phyloP scores from a whole-genome alignment of 2,888 invertebrate species.

The Crossocerus cetratus region DNA sequence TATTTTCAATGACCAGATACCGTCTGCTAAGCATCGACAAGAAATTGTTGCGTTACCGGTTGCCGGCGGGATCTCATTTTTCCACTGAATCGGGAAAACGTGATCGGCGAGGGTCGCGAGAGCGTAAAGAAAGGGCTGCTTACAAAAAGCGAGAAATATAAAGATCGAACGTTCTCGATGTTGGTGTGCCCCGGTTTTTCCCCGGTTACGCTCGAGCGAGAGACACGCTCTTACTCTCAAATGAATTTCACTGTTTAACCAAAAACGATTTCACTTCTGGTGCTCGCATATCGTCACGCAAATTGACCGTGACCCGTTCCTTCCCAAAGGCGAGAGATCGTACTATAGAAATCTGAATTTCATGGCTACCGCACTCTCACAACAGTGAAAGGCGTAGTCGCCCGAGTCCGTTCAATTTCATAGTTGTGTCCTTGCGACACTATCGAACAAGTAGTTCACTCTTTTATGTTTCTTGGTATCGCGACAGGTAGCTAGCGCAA shows the following conservation, averaged over 20 bases:
- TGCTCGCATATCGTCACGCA: conserved; percentile 43
- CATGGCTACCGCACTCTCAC: conserved; percentile 15
- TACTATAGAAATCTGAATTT: conserved; percentile 57
- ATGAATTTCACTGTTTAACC: conserved; percentile 56
- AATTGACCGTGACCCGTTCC: conserved; percentile 61
- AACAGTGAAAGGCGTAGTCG: no score
- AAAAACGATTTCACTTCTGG: conserved; percentile 57
- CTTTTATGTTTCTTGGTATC: no score
- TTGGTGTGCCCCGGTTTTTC: conserved; percentile 16
- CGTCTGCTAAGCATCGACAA: no score
- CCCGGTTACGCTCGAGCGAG: conserved; percentile 24
- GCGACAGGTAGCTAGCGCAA: no score
- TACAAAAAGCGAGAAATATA: conserved; percentile 1
- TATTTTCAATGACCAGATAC: no score
- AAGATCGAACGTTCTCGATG: background rate
- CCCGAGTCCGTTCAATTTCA: no score
- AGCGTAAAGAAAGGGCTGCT: conserved; percentile 1
- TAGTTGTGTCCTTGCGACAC: no score
- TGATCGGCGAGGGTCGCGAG: conserved; percentile 1
- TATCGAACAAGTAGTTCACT: no score
- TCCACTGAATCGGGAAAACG: conserved; percentile 18
- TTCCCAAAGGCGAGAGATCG: conserved; percentile 25
- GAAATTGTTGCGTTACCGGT: background rate
- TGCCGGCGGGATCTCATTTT: conserved; percentile 30
- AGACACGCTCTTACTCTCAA: conserved; percentile 57